These are phyloP conservation scores for Sakesphorus luctuosus DNA, from an alignment of 2,113 vertebrate species.

Conservation along the genomic window DNA sequence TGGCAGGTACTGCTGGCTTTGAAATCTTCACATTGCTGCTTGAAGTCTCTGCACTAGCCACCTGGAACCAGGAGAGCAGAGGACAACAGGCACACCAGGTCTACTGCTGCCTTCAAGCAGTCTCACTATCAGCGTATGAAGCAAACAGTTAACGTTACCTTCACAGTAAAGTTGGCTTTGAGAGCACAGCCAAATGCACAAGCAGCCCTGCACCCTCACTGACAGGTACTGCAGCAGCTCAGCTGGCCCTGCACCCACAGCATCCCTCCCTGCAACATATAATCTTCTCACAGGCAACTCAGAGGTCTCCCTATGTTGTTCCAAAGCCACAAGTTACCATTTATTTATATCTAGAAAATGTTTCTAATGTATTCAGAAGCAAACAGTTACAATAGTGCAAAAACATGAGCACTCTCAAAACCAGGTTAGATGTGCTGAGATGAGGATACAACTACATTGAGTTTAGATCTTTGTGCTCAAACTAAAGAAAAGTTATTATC, in stretches of 20 bases:
- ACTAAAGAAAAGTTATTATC: neutral
- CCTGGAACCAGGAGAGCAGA: neutral
- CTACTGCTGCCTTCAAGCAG: neutral
- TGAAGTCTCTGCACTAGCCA: neutral
- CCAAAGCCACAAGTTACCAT: neutral
- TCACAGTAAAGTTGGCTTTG: neutral
- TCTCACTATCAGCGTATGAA: rapidly evolving
- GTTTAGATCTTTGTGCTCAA: neutral
- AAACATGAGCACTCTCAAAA: neutral
- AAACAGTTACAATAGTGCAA: neutral
- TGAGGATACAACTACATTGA: neutral
- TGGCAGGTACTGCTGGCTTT: neutral
- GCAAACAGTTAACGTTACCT: neutral
- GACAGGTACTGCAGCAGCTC: neutral
- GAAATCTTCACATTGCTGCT: neutral
- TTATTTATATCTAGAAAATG: neutral
- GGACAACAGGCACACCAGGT: neutral
- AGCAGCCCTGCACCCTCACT: neutral
- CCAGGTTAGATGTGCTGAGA: neutral
- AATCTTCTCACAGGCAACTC: too few species aligned
- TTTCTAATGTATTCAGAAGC: neutral
- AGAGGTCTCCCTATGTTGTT: neutral
- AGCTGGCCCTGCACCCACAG: neutral
- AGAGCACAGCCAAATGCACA: neutral
- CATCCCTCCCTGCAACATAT: neutral